Evolutionary conservation across 2,888 invertebrate species (phyloP), one percentile per base, ranked within the genome.

Genomic region (Zeuzera pyrina): DNA sequence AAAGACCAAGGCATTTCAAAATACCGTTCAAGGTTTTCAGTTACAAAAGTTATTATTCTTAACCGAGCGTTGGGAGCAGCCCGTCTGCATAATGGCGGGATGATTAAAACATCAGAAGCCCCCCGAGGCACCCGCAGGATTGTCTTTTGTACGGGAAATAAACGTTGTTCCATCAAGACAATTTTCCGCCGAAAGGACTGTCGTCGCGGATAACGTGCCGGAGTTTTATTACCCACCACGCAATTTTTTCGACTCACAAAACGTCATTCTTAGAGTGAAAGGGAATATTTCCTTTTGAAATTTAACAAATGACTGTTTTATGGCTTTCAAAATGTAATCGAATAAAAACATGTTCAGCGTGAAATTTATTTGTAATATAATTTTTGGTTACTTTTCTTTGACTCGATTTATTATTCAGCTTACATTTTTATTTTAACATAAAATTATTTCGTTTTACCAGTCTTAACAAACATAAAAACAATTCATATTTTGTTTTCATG

Each of bases 71-170:
- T 42, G 43, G 48, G 40, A 47, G 38, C 45, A 37, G 43, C 36
- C 39, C 44, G 43, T 38, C 8, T 43, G 36, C 42, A 47, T 51
- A 63, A 61, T 52, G 49, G 51, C 47, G 51, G 44, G 53, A 63
- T 58, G 61, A 63, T 65, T 63, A 59, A 62, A 64, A 62, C 54
- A 63, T 60, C 59, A 56, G 49, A 37, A 44, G 46, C 49, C 59
- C 54, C 52, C 41, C 29, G 46, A 25, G 45, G 46, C 40, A 12
- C 26, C 35, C 33, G 32, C 38, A 35, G 48, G 47, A 52, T 49
- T 56, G 52, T 55, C 51, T 55, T 53, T 50, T 53, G 45, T 47
- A 39, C 39, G 35, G 35, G 46, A 53, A 57, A 62, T 56, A 59
- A 60, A 48, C 51, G 52, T 47, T 46, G 46, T 41, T 42, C 47